These are phyloP conservation scores for Fregata magnificens DNA, from an alignment of 2,113 vertebrate species.

Conservation along the genomic window DNA sequence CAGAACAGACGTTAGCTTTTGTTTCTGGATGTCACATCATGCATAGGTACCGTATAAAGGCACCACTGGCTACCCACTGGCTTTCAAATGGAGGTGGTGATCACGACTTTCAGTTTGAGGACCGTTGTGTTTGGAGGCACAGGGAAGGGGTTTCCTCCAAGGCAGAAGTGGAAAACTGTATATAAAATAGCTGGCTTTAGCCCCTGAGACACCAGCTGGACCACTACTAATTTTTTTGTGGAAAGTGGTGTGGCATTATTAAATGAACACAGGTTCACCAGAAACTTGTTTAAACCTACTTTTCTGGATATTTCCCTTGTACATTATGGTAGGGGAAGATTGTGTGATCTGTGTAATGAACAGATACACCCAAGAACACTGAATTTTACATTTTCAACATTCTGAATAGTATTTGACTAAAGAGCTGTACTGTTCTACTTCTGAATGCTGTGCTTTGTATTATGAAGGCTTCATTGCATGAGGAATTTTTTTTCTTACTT, in stretches of 20 bases:
- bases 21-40: background rate
- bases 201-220: background rate
- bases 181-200: background rate
- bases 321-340: background rate
- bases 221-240: background rate
- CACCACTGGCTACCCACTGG: background rate
- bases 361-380: background rate
- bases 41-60: fast-evolving
- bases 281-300: background rate
- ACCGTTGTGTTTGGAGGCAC: background rate
- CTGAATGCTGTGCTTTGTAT: background rate
- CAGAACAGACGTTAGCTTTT: background rate
- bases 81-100: background rate
- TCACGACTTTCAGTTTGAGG: background rate
- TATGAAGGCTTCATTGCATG: background rate
- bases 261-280: background rate
- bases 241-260: background rate
- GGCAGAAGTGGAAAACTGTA: background rate
- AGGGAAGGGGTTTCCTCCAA: background rate
- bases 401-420: background rate
- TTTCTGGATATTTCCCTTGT: background rate
- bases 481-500: background rate
- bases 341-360: background rate
- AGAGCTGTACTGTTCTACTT: background rate
- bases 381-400: background rate